Evolutionary conservation across 2,113 vertebrate species (phyloP), one percentile per base, ranked within the genome.

Genomic region (Lethenteron reissneri): DNA sequence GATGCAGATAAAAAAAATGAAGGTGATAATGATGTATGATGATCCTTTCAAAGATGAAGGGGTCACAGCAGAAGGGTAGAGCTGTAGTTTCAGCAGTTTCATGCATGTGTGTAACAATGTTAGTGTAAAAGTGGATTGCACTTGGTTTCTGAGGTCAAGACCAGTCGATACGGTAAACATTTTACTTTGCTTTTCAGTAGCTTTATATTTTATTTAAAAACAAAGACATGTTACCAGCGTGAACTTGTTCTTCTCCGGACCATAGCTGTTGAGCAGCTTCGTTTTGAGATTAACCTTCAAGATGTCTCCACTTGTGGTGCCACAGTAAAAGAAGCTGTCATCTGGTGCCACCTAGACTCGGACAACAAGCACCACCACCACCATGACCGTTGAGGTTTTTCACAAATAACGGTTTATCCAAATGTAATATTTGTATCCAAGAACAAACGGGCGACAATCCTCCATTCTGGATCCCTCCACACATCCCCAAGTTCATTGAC

Each of bases 261-360:
- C 85, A 2, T 25, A 83, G 73, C 78, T 74, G 70, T 60, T 79
- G 76, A 92, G 77, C 64, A 82, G 73, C 19, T 79, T 79, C 2
- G 72, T 83, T 71, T 75, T 82, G 14, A 84, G 76, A 74, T 82
- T 85, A 71, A 89, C 74, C 79, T 84, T 86, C 70, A 94, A 77
- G 57, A 90, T 76, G 75, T 90, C 90, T n/a, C 89, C 88, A 9
- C 79, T 88, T 7, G 84, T 84, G 2, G 88, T 92, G 62, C 89
- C 90, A 70, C 83, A 81, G 77, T 82, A 89, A 76, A 92, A 84
- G 75, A 79, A 86, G 64, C 72, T 73, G 56, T 87, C 86, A 2
- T 88, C 84, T 0, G 79, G 76, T 17, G 81, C n/a, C 64, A 90
- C 81, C 88, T 90, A 73, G 74, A 12, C 58, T 58, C 2, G 62